Conservation (phyloP, 2,888 invertebrate species). For the Endotricha flammealis region DNA sequence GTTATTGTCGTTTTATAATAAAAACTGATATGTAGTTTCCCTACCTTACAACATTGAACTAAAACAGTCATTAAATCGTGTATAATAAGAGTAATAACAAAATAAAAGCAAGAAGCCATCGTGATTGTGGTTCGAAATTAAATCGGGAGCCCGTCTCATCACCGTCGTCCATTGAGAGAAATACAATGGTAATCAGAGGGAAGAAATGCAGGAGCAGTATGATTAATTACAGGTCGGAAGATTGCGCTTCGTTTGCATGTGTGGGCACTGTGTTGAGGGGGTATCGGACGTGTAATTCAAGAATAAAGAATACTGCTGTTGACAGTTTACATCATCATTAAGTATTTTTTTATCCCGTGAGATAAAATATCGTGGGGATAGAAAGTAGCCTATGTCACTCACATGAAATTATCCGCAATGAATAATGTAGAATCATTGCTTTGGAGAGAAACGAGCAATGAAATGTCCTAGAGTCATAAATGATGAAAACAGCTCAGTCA, state of each 20-base stretch:
- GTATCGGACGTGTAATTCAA: no score
- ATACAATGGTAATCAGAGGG: constrained; percentile 54
- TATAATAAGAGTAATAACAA: constrained; percentile 40
- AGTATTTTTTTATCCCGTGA: no score
- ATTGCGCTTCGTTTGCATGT: constrained; percentile 14
- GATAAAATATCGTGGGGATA: no score
- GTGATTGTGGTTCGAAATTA: constrained; percentile 51
- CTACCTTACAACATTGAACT: constrained; percentile 29
- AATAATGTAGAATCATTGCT: no score
- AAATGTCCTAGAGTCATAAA: no score
- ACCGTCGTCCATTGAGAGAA: constrained; percentile 41
- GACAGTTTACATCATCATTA: no score
- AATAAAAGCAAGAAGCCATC: constrained; percentile 40
- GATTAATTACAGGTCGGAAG: constrained; percentile 47
- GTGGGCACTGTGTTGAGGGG: neutral
- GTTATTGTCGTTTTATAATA: no score
- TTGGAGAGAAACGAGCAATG: no score
- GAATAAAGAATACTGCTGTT: no score
- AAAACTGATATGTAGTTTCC: constrained; percentile 7
- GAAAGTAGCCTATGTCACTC: no score
- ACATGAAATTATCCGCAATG: no score
- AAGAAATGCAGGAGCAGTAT: constrained; percentile 49
- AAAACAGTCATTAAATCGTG: constrained; percentile 46
- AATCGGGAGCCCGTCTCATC: constrained; percentile 51
- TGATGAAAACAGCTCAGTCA: no score